A percentile compares a stretch with the other conserved stretches of the same genome.
Conservation (phyloP, 1,140 invertebrate species). For the Drosophila gunungcola region DNA sequence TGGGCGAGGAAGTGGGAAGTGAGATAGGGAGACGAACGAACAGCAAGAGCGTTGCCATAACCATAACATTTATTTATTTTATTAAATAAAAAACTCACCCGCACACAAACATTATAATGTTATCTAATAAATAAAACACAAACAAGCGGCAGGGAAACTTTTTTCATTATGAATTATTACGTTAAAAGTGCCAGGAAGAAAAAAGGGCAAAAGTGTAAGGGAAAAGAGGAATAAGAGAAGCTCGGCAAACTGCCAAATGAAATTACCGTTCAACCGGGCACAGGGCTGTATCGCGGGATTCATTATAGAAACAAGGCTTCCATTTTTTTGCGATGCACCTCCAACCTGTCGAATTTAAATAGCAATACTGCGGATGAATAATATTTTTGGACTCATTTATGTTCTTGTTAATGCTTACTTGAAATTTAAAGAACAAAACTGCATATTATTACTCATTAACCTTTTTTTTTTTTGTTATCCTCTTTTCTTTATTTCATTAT, state of each 20-base stretch:
- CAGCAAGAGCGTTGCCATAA: constrained; percentile 28
- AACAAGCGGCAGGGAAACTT: constrained; percentile 55
- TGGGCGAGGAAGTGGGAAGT: neutral
- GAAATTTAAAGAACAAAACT: no score
- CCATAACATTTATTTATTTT: constrained; percentile 78
- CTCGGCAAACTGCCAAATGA: constrained; percentile 38
- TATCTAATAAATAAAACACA: constrained; percentile 55
- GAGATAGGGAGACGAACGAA: neutral
- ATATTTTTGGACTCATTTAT: no score
- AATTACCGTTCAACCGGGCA: constrained; percentile 41
- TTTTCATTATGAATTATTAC: constrained; percentile 82
- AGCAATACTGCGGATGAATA: no score
- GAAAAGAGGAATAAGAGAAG: neutral
- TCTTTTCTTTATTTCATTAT: no score
- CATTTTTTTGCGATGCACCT: neutral
- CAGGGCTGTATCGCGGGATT: constrained; percentile 60
- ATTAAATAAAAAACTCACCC: constrained; percentile 63
- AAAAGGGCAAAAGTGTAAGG: neutral
- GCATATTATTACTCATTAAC: no score
- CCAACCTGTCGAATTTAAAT: neutral
- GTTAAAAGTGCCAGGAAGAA: constrained; percentile 29
- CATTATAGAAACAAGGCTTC: constrained; percentile 41
- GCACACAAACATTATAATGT: constrained; percentile 40
- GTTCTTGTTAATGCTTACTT: no score
- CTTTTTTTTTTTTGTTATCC: no score